Conservation (phyloP, 2,113 vertebrate species). For the Mastomys natalensis region DNA sequence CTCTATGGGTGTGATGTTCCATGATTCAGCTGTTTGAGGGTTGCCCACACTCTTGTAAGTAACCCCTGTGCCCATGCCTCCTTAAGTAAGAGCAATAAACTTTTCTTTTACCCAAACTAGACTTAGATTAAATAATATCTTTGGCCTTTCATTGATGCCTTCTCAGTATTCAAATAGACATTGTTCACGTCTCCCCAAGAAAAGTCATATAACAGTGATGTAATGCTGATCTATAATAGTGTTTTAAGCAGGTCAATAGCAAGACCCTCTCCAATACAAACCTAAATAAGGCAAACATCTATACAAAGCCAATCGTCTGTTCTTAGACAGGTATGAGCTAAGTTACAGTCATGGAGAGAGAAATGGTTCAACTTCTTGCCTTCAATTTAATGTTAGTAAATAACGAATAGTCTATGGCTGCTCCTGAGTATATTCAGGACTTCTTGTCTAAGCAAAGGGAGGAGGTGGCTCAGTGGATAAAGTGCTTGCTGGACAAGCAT, state of each 20-base stretch:
- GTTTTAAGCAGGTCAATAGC: constrained; percentile 76
- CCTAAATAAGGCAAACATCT: constrained; percentile 76
- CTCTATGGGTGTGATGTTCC: not conserved
- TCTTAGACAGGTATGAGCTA: constrained; percentile 59
- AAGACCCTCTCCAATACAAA: constrained; percentile 55
- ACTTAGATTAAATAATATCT: not conserved
- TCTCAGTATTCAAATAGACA: not conserved
- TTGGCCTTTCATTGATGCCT: no score
- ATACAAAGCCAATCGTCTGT: constrained; percentile 73
- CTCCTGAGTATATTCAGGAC: not conserved
- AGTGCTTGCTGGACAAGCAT: not conserved
- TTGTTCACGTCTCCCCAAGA: not conserved
- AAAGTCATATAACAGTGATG: constrained; percentile 17
- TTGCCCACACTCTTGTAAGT: not conserved
- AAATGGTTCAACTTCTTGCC: constrained; percentile 61
- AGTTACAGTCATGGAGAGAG: constrained; percentile 31
- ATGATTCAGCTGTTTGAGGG: not conserved
- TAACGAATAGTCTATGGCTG: not conserved
- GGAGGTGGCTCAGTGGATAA: not conserved
- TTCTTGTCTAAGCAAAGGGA: not conserved
- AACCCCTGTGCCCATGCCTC: not conserved
- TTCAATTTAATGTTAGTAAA: constrained; percentile 22
- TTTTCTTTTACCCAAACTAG: not conserved
- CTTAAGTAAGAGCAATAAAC: not conserved
- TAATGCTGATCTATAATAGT: constrained; percentile 75